phyloP scores from a whole-genome alignment of 2,113 vertebrate species.

The Sphyrna mokarran region DNA sequence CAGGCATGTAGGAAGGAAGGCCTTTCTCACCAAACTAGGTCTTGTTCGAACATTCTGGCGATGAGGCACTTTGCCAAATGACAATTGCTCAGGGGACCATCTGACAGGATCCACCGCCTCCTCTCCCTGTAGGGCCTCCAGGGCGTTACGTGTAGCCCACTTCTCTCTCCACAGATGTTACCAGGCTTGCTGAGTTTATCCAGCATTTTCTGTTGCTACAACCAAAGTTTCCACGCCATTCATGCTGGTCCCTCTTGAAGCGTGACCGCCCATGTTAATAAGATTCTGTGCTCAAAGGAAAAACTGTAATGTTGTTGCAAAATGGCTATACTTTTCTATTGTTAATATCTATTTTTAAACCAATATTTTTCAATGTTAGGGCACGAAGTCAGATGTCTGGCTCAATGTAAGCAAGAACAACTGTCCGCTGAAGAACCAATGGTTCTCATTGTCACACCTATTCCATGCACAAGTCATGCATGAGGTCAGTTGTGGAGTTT shows the following conservation, averaged over 20 bases:
- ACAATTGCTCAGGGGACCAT: no score
- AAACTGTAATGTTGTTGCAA: not conserved
- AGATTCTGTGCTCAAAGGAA: not conserved
- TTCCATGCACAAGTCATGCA: not conserved
- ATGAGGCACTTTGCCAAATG: no score
- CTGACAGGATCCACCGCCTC: no score
- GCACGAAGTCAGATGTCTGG: not conserved
- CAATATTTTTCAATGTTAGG: conserved; percentile 22
- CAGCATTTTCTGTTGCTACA: not conserved
- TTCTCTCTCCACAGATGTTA: not conserved
- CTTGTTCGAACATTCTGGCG: no score
- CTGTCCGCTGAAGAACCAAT: not conserved
- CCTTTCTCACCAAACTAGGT: no score
- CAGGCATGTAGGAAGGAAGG: no score
- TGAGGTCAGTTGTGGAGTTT: conserved; percentile 8
- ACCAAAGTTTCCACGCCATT: not conserved
- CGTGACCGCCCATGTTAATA: not conserved
- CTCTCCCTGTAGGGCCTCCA: no score
- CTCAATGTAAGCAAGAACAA: not conserved
- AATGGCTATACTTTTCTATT: conserved; percentile 29
- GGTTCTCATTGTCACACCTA: not conserved
- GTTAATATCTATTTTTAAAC: conserved; percentile 31
- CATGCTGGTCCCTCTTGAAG: not conserved
- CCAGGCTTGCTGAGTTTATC: no score
- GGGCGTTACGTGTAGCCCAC: no score